Base-by-base conservation (phyloP, 2,888 invertebrate species). In the Drosophila tanythrix region DNA sequence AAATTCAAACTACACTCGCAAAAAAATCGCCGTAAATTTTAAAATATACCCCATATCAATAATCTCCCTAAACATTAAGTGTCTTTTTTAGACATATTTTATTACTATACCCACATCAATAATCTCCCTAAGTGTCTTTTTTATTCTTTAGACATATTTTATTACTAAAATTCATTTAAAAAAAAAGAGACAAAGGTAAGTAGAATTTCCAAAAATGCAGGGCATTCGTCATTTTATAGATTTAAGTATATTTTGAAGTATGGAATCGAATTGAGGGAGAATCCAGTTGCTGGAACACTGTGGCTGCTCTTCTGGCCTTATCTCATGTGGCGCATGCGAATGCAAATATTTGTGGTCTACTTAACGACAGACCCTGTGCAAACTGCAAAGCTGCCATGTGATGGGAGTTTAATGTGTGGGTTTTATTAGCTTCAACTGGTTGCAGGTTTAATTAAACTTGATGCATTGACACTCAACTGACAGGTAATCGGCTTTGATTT, bases 301-400 rank as follows among this genome's bases (percentile, higher is more conserved):
- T 61, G 25, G 13, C 29, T 11, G 15, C 18, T 6, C 57, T 4
- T 0, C 7, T 8, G 4, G 27, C 11, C 31, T 68, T 89, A 89
- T 84, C 84, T 48, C 51, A 27, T 4, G 8, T 52, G 40, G 18
- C 52, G 29, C 15, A 65, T 25, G 18, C 21, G 21, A 64, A 66
- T 70, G 80, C 81, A 86, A 89, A 86, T 86, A 86, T 88, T 89
- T 84, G 89, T 74, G 53, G 72, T 62, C 71, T 67, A 81, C 65
- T 81, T 74, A 53, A 38, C 55, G 56, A 31, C 31, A 57, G 64
- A 48, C 40, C 52, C 57, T 21, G n/a, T 31, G 50, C 33, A 43
- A 74, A 60, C 52, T 82, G 52, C 52, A 65, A 40, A 59, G 68
- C 38, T 18, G 38, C 48, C 46, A 59, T 33, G 40, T 27, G 43